Conservation (phyloP, 2,113 vertebrate genomes). For the Halichoerus grypus region DNA sequence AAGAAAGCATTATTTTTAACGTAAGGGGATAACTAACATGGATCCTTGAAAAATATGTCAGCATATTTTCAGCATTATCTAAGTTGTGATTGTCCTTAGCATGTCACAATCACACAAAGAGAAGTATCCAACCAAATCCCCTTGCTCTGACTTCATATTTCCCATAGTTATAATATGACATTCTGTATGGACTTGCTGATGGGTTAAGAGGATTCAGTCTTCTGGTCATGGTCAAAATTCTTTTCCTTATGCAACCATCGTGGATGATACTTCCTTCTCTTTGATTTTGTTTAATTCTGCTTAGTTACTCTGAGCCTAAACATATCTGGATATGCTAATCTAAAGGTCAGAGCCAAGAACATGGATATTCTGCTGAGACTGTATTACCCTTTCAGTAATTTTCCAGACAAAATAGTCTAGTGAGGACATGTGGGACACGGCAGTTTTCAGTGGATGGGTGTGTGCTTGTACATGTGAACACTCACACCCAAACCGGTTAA, state of each 20-base stretch:
- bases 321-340: background rate
- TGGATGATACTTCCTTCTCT: background rate
- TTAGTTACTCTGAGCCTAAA: background rate
- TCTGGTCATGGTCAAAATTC: background rate
- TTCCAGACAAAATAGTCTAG: background rate
- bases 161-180: background rate
- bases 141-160: background rate
- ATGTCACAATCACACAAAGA: background rate
- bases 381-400: background rate
- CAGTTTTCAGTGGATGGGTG: background rate
- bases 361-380: background rate
- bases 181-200: background rate
- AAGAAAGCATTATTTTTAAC: background rate
- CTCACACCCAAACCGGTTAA: background rate
- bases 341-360: background rate
- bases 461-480: background rate
- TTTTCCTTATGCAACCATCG: background rate
- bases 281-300: background rate
- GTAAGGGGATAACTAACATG: background rate
- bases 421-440: background rate
- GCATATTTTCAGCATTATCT: background rate
- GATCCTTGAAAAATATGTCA: background rate
- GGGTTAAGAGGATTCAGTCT: background rate
- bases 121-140: background rate
- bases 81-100: background rate